Evolutionary conservation across 2,113 vertebrate species (phyloP).

Genomic region (Pagrus major): DNA sequence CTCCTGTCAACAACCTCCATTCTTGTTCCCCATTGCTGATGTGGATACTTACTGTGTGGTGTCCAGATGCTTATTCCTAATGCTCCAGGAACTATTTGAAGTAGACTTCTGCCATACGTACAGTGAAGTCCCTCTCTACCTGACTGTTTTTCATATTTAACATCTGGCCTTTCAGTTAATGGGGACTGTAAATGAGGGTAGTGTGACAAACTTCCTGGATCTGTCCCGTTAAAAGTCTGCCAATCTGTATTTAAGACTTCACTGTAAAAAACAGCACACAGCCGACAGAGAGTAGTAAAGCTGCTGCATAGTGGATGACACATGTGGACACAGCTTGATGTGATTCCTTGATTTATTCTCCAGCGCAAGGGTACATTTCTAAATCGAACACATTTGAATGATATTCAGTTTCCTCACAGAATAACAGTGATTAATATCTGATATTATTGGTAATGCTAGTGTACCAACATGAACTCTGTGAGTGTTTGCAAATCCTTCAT

Average conservation of each 20-base stretch:
- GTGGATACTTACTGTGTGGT: neutral
- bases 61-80: neutral
- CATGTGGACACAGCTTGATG: neutral
- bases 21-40: neutral
- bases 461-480: neutral
- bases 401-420: neutral
- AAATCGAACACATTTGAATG: neutral
- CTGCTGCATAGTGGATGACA: neutral
- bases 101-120: no score
- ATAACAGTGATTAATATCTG: neutral
- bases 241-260: neutral
- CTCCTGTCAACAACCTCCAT: conserved; percentile 1
- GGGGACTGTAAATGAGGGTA: no score
- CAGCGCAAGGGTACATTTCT: neutral
- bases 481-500: no score
- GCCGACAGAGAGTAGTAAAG: neutral
- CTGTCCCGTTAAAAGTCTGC: no score
- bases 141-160: no score
- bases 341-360: neutral
- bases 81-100: neutral
- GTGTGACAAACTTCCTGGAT: no score
- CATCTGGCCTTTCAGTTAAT: no score
- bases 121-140: no score
- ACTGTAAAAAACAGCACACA: neutral
- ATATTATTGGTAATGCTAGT: neutral